Conservation (phyloP, 2,888 invertebrate genomes). For the Metellina segmentata region DNA sequence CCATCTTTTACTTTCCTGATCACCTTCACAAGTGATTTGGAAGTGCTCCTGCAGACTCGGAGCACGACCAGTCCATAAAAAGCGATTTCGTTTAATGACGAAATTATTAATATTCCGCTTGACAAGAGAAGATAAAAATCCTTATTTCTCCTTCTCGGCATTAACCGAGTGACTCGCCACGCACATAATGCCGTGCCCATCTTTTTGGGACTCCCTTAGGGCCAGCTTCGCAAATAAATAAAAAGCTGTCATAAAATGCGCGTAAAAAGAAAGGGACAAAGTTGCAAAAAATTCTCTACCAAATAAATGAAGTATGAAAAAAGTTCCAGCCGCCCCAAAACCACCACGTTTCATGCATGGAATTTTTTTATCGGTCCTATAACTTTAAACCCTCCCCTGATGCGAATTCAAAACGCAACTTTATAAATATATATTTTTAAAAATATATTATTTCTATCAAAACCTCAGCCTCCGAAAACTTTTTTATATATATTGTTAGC, state of each 20-base stretch:
- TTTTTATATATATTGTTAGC: conserved; percentile 49
- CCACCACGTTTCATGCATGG: conserved; percentile 64
- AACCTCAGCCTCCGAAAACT: background rate
- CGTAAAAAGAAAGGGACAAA: conserved; percentile 1
- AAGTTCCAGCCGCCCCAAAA: background rate
- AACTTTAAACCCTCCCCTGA: conserved; percentile 61
- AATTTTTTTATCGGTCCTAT: conserved; percentile 67
- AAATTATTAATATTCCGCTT: background rate
- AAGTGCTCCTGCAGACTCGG: background rate
- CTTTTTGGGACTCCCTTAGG: conserved; percentile 21
- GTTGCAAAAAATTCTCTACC: conserved; percentile 11
- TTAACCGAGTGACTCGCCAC: background rate
- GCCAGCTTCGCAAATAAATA: conserved; percentile 44
- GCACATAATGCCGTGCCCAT: background rate
- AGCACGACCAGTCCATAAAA: background rate
- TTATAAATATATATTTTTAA: conserved; percentile 75
- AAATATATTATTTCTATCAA: conserved; percentile 54
- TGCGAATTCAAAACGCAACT: conserved; percentile 71
- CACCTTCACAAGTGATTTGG: background rate
- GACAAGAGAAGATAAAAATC: background rate
- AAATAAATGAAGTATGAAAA: conserved; percentile 51
- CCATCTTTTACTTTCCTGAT: background rate
- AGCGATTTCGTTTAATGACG: background rate
- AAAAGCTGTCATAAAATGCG: conserved; percentile 33
- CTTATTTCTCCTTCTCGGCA: background rate